Conservation (phyloP, 2,888 invertebrate genomes). For the Lamellibrachia satsuma region DNA sequence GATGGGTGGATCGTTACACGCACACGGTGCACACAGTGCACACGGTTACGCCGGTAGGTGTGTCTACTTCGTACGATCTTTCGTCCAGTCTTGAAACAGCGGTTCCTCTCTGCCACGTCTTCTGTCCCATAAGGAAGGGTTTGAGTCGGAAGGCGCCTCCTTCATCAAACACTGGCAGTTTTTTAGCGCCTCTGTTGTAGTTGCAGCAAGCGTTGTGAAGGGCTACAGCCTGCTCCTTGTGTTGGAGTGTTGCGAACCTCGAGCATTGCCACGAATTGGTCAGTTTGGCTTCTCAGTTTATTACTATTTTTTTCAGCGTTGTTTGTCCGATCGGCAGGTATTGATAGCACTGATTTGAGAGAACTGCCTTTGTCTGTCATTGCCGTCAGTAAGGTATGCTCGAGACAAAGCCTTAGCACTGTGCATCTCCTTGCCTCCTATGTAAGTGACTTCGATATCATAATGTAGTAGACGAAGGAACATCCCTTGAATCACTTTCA, state of each 20-base stretch:
- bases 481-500: constrained; percentile 51
- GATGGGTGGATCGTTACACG: no score
- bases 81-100: constrained; percentile 7
- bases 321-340: background rate
- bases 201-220: background rate
- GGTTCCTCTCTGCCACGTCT: no score
- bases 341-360: background rate
- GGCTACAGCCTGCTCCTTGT: background rate
- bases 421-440: constrained; percentile 38
- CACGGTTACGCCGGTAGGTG: no score
- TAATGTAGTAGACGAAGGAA: constrained; percentile 54
- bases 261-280: background rate
- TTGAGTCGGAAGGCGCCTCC: constrained; percentile 21
- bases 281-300: background rate
- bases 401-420: constrained; percentile 26
- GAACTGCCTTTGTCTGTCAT: background rate
- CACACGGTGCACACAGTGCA: background rate
- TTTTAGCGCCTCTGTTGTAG: constrained; percentile 19
- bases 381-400: background rate
- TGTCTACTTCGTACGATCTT: constrained; percentile 3
- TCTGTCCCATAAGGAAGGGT: constrained; percentile 22
- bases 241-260: background rate
- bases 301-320: background rate
- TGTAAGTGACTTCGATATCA: constrained; percentile 49
- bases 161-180: constrained; percentile 18